Base-by-base conservation (phyloP, 2,113 vertebrate genomes). In the Xiphophorus hellerii region DNA sequence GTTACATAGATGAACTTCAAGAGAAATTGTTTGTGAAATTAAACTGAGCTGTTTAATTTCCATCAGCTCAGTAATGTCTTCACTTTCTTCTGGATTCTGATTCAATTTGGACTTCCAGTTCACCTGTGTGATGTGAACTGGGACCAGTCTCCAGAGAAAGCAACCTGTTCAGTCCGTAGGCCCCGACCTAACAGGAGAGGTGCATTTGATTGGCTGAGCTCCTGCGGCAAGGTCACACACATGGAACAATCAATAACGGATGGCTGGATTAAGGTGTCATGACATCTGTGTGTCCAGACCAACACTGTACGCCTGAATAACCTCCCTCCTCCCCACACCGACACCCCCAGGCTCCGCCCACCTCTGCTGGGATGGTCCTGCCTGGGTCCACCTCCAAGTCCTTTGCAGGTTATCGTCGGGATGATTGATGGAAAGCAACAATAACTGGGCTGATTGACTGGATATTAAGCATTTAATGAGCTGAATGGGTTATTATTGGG, bases 211-310 rank as follows among this genome's bases (percentile, higher is more conserved):
- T 90, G 86, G 89, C 74, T 62, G 51, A 87, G 72, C 93, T 90
- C 84, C 90, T 81, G 86, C 81, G 89, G 93, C 89, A 92, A 95
- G 88, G 90, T 92, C 88, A 85, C 61, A 69, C 76, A 89, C 76
- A 90, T 89, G 84, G 92, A 93, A 92, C 92, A 93, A 93, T 95
- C 91, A 82, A 92, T 94, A 92, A 82, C 74, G 86, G 84, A 92
- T 89, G 76, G 86, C 86, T 90, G 90, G 91, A 95, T 93, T 82
- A 92, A 93, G 92, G 93, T 91, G 92, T 91, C 87, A 87, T 89
- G 89, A 86, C 89, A 89, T 93, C 84, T 91, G 88, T 81, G 87
- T 70, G 80, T 71, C 76, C 90, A 85, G 86, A 89, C 84, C 89
- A 85, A 62, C 72, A 81, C 78, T 64, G 37, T 84, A 85, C 75